Evolutionary conservation across 2,113 vertebrate genomes (phyloP).

Genomic region (Catagonus wagneri): DNA sequence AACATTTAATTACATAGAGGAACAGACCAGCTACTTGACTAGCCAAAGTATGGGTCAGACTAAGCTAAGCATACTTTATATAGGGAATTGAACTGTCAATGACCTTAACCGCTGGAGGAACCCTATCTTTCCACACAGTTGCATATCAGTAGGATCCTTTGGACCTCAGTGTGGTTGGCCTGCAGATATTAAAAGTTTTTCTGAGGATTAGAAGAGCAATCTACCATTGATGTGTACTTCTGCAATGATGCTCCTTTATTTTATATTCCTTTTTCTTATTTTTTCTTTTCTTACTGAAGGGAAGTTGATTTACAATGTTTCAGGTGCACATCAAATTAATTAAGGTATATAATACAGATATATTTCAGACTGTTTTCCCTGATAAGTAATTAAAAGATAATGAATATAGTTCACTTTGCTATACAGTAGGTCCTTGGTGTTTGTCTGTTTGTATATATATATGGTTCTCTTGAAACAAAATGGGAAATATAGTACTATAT

Average conservation of each 20-base stretch:
- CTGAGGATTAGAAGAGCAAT: conserved; percentile 1
- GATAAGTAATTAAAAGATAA: too few relatives aligned
- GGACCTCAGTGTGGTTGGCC: neutral
- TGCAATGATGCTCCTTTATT: neutral
- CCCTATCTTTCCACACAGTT: neutral
- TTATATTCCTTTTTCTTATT: neutral
- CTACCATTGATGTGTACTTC: neutral
- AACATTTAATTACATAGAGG: conserved; percentile 76
- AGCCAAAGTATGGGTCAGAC: conserved; percentile 58
- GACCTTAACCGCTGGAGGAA: conserved; percentile 60
- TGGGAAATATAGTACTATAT: too few relatives aligned
- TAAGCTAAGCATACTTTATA: conserved; percentile 45
- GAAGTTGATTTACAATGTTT: neutral
- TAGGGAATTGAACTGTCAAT: conserved; percentile 64
- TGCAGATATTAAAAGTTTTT: neutral
- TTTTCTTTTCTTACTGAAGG: neutral
- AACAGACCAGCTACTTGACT: conserved; percentile 45
- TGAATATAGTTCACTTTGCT: too few relatives aligned
- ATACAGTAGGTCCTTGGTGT: too few relatives aligned
- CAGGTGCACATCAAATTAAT: neutral
- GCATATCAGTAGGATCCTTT: neutral
- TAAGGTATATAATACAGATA: neutral
- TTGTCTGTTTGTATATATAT: too few relatives aligned
- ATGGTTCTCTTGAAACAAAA: too few relatives aligned
- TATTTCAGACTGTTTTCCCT: neutral